Conservation (phyloP, 2,888 invertebrate species). For the Archips crataeganus region DNA sequence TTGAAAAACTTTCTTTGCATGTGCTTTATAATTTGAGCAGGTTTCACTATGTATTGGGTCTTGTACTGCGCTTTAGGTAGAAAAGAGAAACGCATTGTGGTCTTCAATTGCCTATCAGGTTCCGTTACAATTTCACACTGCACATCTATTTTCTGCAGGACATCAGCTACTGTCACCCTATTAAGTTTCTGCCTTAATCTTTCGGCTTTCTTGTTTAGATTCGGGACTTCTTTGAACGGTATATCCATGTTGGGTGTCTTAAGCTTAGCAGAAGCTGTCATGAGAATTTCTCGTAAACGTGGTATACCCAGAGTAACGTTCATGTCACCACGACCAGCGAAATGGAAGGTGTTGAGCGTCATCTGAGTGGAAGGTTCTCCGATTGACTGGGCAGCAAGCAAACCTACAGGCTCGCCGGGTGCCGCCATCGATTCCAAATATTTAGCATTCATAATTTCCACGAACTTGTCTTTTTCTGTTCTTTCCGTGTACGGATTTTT, state of each 20-base stretch:
- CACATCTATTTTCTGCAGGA: conserved; percentile 90
- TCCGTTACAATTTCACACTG: conserved; percentile 84
- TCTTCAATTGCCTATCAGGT: conserved; percentile 86
- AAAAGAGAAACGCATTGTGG: conserved; percentile 90
- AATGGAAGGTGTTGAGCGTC: conserved; percentile 99
- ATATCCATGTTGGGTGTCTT: conserved; percentile 99
- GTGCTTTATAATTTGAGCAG: conserved; percentile 89
- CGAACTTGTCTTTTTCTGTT: conserved; percentile 83
- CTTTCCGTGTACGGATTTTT: conserved; percentile 57
- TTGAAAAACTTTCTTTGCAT: conserved; percentile 91
- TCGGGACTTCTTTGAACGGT: conserved; percentile 88
- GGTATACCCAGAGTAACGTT: conserved; percentile 99
- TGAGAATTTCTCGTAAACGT: conserved; percentile 97
- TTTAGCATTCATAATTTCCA: conserved; percentile 91
- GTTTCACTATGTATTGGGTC: conserved; percentile 89
- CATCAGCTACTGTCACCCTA: conserved; percentile 91
- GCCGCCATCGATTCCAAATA: conserved; percentile 91
- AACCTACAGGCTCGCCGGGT: conserved; percentile 98
- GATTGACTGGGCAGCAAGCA: conserved; percentile 98
- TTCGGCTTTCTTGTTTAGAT: conserved; percentile 87
- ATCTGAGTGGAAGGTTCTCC: conserved; percentile 99
- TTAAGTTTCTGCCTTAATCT: conserved; percentile 90
- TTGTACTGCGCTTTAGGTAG: conserved; percentile 91
- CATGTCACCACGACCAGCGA: conserved; percentile 99
- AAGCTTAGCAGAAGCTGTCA: conserved; percentile 97